Conservation (phyloP, 2,888 invertebrate species). For the Thecophora atra region DNA sequence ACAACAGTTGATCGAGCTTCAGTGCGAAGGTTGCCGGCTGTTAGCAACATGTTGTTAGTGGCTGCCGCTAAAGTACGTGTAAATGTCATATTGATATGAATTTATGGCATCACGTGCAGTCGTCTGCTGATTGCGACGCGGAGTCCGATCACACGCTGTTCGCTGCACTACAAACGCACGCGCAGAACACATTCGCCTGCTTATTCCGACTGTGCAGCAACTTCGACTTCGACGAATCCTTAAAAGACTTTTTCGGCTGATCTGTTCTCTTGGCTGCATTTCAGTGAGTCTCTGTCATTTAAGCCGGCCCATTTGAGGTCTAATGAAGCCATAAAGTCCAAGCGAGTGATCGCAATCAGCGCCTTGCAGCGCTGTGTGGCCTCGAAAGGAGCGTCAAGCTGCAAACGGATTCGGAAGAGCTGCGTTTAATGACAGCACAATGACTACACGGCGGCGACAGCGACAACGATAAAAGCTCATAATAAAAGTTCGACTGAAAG, state of each 20-base stretch:
- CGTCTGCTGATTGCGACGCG: constrained; percentile 37
- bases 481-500: constrained; percentile 40
- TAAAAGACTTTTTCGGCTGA: constrained; percentile 19
- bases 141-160: constrained; percentile 29
- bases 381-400: neutral
- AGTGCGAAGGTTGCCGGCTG: constrained; percentile 38
- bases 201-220: no score
- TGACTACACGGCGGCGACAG: neutral
- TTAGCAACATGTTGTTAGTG: constrained; percentile 47
- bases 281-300: constrained; percentile 14
- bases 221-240: neutral
- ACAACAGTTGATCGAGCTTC: constrained; percentile 45
- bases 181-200: no score
- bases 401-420: neutral
- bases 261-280: neutral
- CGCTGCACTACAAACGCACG: constrained; percentile 14
- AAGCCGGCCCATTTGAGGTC: constrained; percentile 32
- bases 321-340: constrained; percentile 36
- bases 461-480: constrained; percentile 7
- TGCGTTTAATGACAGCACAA: constrained; percentile 27
- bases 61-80: constrained; percentile 57
- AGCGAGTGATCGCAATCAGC: constrained; percentile 3
- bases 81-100: constrained; percentile 65
- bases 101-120: constrained; percentile 62
- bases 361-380: neutral